Base-by-base conservation (phyloP, 2,888 invertebrate genomes). In the Pandemis corylana region DNA sequence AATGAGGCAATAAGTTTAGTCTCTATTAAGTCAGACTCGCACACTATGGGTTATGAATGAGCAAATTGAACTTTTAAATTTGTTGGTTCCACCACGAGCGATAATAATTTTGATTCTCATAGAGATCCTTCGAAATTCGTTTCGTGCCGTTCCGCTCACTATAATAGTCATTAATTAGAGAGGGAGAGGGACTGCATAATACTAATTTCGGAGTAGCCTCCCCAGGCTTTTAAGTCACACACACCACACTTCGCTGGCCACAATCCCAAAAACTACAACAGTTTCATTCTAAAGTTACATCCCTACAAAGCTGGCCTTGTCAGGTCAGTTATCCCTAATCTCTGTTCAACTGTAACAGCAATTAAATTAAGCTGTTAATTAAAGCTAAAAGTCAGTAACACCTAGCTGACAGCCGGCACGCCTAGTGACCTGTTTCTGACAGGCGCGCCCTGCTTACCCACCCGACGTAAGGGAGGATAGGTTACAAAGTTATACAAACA, bases 321-420 rank as follows among this genome's bases (percentile, higher is more conserved):
- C 56, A 56, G 56, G 56, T 56, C 56, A 56, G 5, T 56, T 56
- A 56, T 53, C 56, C 20, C 20, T 56, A 20, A 56, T 56, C 53
- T 41, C n/a, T 10, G 36, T 51, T 41, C 12, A 51, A 41, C 28
- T n/a, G 41, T 51, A 67, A 49, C 13, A 51, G 36, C 53, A 53
- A 67, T 53, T 67, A 67, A 41, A 51, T 51, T 7, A 59, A 65
- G 56, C 49, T 49, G 68, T 65, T 74, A 74, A 69, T 59, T 56
- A n/a, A 51, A 73, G 36, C 64, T 73, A 49, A 67, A 74, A 69
- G 59, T 65, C 73, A 62, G 62, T 41, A 51, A 61, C 65, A 65
- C 65, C 68, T 64, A 68, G 46, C 59, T 42, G 64, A 65, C 62
- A 56, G 59, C 42, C 41, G 67, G 41, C 73, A 65, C 73, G 49